A percentile compares a stretch with the other conserved stretches of the same genome.
Evolutionary conservation across 92 coral and sea anemone species (phyloP).

Genomic region (Plumapathes pennacea): DNA sequence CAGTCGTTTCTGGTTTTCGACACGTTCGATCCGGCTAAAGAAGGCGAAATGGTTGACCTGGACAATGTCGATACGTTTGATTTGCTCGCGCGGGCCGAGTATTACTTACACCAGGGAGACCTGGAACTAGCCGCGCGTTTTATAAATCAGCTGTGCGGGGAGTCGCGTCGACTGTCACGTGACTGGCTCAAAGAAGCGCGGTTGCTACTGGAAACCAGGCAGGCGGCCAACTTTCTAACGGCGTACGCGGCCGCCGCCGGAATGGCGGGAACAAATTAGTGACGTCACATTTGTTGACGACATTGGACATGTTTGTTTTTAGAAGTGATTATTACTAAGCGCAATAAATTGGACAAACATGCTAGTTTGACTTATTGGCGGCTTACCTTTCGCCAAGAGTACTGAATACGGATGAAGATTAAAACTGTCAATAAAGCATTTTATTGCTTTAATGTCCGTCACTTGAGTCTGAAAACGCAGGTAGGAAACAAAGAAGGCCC

Average conservation of each 20-base stretch:
- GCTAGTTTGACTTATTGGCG: no score
- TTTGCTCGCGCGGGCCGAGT: slow-evolving; percentile 86
- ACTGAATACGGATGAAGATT: no score
- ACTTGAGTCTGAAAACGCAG: no score
- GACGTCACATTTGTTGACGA: neutral
- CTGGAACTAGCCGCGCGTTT: slow-evolving; percentile 92
- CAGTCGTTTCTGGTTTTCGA: slow-evolving; percentile 93
- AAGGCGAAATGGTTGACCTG: slow-evolving; percentile 75
- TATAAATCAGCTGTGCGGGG: slow-evolving; percentile 93
- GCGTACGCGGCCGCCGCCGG: slow-evolving; percentile 87
- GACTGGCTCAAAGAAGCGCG: slow-evolving; percentile 95
- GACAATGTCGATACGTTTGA: slow-evolving; percentile 81
- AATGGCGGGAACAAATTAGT: slow-evolving; percentile 28
- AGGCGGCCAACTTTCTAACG: slow-evolving; percentile 78
- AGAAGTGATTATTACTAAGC: no score
- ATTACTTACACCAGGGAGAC: slow-evolving; percentile 83
- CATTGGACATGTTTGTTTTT: no score
- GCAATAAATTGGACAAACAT: no score
- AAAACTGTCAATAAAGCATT: no score
- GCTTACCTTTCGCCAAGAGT: no score
- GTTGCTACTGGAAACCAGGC: slow-evolving; percentile 88
- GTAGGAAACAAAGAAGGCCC: no score
- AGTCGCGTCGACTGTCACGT: slow-evolving; percentile 80
- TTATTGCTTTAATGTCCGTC: no score
- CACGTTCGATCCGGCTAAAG: slow-evolving; percentile 64